Percentiles rank a stretch among this genome's conserved stretches.
Conservation (phyloP, 2,797 vertebrate species). For the Platalea minor region DNA sequence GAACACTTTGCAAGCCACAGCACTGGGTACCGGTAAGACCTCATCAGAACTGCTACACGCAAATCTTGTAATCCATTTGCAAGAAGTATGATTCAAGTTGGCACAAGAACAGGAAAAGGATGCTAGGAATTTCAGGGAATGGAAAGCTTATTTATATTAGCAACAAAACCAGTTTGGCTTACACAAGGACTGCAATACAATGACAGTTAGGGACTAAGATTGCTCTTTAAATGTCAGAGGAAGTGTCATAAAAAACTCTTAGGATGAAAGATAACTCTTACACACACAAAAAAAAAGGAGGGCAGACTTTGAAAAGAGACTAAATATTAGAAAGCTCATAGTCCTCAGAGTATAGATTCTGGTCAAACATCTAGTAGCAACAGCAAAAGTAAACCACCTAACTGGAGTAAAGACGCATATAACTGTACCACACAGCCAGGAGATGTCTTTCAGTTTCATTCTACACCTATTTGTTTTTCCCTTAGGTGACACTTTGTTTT, state of each 20-base stretch:
- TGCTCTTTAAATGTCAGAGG: neutral
- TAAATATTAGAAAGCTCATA: neutral
- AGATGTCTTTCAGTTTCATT: neutral
- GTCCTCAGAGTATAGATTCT: neutral
- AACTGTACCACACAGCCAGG: neutral
- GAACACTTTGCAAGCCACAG: neutral
- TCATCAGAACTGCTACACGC: neutral
- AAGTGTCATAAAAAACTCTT: neutral
- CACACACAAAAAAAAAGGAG: neutral
- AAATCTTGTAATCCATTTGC: neutral
- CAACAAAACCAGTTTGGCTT: neutral
- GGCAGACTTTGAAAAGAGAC: neutral
- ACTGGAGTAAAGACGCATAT: neutral
- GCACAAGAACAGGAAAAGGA: constrained; percentile 24
- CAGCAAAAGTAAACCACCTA: neutral
- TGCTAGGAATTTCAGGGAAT: constrained; percentile 5
- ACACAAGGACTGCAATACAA: neutral
- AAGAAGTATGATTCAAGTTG: neutral
- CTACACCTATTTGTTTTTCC: neutral
- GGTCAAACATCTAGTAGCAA: neutral
- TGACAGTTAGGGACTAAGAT: neutral
- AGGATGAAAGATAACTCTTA: neutral
- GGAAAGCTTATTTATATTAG: neutral
- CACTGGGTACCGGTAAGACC: neutral
- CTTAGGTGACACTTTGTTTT: neutral